phyloP scores from a whole-genome alignment of 2,113 vertebrate species.

The Onychorhynchus coronatus region DNA sequence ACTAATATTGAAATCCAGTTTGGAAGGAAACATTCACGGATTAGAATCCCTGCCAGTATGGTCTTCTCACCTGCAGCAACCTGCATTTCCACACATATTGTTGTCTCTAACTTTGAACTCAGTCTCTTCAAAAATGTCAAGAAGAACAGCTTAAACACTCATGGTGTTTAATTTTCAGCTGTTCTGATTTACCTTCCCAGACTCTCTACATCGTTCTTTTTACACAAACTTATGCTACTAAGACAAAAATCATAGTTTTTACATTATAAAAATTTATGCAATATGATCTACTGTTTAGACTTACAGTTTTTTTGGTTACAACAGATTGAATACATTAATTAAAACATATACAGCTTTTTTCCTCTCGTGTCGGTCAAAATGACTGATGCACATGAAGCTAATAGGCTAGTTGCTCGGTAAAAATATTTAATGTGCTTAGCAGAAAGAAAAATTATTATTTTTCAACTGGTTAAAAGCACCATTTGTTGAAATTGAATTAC shows the following conservation, averaged over 20 bases:
- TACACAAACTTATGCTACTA: neutral
- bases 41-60: neutral
- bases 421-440: constrained; percentile 60
- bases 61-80: neutral
- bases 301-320: neutral
- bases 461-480: constrained; percentile 29
- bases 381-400: constrained; percentile 14
- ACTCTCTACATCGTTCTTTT: neutral
- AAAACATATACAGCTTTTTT: neutral
- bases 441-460: constrained; percentile 43
- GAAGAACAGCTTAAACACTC: neutral
- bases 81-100: neutral
- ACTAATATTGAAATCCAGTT: neutral
- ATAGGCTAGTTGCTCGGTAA: constrained; percentile 27
- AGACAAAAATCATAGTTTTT: neutral
- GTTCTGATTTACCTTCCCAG: neutral
- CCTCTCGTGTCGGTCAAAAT: neutral
- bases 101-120: neutral
- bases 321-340: neutral
- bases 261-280: neutral
- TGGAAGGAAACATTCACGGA: neutral
- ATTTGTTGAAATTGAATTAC: constrained; percentile 10
- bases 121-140: neutral
- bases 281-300: neutral
- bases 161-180: neutral